Evolutionary conservation across 1,140 invertebrate species (phyloP), one percentile per base, ranked within the genome.

Genomic region (Solen grandis): DNA sequence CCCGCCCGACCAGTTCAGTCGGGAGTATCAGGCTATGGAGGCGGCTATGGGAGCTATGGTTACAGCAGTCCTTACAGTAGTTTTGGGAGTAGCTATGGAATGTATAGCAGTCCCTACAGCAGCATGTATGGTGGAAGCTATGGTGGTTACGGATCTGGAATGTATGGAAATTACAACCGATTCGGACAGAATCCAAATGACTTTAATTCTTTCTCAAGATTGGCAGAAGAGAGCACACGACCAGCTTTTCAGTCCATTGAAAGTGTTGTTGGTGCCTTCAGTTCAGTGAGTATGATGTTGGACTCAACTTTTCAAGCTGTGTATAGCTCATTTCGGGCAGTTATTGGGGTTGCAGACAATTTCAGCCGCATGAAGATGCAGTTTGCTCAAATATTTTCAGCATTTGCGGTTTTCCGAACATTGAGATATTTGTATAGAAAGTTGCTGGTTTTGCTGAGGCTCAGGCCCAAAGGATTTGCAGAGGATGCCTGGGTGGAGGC

Each of bases 291-390:
- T 29, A 97, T 98, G 94, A 98, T 99, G 96, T 92, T 99, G 36
- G 98, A 99, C 88, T 99, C 97, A 19, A 99, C 98, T 78, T 98
- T 97, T 90, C 96, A 96, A 92, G 97, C 98, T 25, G 94, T 99
- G 85, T 97, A 97, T 16, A 98, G 96, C 91, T 99, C 98, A 5
- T 99, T 99, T 91, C 93, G 96, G 88, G 98, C 98, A 55, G 96
- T 99, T 83, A 93, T 99, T 41, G 97, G 97, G 66, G 97, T 99
- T 1, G 97, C 97, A 38, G 97, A 99, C 83, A 98, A 99, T 92
- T 96, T 99, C 92, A 95, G 96, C 5, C 93, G 96, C 83, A 91
- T 99, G 65, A 94, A 96, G 72, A 94, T 94, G 14, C 95, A 98
- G 84, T 95, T 99, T 88, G 94, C 95, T 27, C 95, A 97, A 83